Evolutionary conservation across 2,888 invertebrate species (phyloP), one percentile per base, ranked within the genome.

Genomic region (Meteorus cinctellus): DNA sequence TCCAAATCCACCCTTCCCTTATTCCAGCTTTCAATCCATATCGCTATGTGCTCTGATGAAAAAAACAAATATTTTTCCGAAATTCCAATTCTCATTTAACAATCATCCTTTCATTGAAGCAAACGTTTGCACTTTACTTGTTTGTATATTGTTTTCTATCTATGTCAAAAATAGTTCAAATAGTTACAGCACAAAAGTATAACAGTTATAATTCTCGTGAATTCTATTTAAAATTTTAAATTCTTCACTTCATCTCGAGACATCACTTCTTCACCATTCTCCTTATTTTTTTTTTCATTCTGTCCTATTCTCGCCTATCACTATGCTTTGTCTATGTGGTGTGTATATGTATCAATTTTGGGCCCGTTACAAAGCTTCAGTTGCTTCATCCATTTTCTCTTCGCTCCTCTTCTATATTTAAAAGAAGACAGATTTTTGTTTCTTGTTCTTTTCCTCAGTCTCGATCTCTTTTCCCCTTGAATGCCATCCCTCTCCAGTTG

Each of bases 311-410:
- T 36, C 70, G 27, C 45, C 19, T 34, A 41, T 36, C 19, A 31
- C 45, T 51, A 45, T 34, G 51, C 62, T 29, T 71, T 60, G 63
- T 27, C 19, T 55, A 48, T 27, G 51, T 45, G 31, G 29, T 31
- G 29, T 34, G 45, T 62, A 62, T 41, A 36, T 67, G 73, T 45
- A 74, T 19, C 62, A 62, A 2, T 29, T 55, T 60, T 74, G 59
- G 48, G 69, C 55, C 83, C 83, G 85, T 82, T 87, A 86, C 86
- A 86, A 83, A 84, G 85, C 86, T 84, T 84, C 84, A 82, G 81
- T 82, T 82, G 79, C 82, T 81, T 77, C 81, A 82, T 81, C 81
- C 72, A 68, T 70, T 73, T 41, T 75, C 41, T 65, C 67, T 72
- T 24, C 55, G 51, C 19, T 55, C 19, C 24, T 2, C 8, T 24